These are phyloP conservation scores for Neostethus bicornis DNA, from an alignment of 2,797 vertebrate genomes.

Conservation along the genomic window DNA sequence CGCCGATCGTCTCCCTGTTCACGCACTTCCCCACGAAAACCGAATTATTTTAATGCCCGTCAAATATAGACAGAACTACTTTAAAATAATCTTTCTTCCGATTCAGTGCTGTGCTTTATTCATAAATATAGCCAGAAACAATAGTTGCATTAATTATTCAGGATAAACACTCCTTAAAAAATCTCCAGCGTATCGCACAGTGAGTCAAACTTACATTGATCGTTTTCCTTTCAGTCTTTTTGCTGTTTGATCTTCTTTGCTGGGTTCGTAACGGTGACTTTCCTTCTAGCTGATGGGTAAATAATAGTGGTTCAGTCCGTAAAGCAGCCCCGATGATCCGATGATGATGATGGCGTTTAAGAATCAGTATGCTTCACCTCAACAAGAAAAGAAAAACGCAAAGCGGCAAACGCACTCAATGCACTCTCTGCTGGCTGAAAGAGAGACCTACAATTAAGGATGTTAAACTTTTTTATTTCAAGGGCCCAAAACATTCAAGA, in stretches of 20 bases:
- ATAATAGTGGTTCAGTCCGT: neutral
- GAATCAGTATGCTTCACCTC: slow-evolving; percentile 14
- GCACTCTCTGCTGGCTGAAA: slow-evolving; percentile 52
- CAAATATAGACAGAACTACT: too few species aligned
- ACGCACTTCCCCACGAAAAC: too few species aligned
- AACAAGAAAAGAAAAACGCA: neutral
- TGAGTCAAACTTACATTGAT: slow-evolving; percentile 37
- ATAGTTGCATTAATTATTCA: neutral
- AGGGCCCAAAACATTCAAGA: too few species aligned
- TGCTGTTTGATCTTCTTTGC: slow-evolving; percentile 17
- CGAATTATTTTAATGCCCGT: too few species aligned
- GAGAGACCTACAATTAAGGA: too few species aligned
- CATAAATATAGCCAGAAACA: neutral
- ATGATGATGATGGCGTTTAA: slow-evolving; percentile 19
- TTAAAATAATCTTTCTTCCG: too few species aligned
- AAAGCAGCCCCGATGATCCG: slow-evolving; percentile 5
- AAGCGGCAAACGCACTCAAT: neutral
- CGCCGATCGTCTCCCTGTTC: too few species aligned
- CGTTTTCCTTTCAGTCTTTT: slow-evolving; percentile 16
- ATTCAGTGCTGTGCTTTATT: too few species aligned
- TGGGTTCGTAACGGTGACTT: slow-evolving; percentile 34
- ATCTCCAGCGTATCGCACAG: neutral
- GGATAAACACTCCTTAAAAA: neutral
- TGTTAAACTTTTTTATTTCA: too few species aligned
- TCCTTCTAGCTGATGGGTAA: neutral